These are phyloP conservation scores for Gari tellinella DNA, from an alignment of 2,888 invertebrate genomes.

Conservation along the genomic window DNA sequence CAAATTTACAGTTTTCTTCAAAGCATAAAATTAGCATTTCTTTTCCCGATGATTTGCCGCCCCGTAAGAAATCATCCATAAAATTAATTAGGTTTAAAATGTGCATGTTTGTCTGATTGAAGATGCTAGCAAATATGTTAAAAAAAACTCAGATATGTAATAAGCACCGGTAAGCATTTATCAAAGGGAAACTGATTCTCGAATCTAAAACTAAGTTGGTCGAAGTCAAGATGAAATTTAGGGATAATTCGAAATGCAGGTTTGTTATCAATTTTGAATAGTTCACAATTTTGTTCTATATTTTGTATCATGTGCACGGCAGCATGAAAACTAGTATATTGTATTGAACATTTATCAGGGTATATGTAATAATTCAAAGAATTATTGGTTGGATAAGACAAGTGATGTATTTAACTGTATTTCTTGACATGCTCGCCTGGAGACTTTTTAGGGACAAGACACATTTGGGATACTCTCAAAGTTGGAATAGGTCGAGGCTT, in stretches of 20 bases:
- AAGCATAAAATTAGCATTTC: too few relatives aligned
- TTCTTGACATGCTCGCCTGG: conserved; percentile 5
- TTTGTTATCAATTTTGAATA: conserved; percentile 37
- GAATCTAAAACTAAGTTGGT: background rate
- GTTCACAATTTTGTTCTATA: conserved; percentile 25
- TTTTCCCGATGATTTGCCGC: background rate
- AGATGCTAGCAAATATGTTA: background rate
- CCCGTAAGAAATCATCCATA: conserved; percentile 15
- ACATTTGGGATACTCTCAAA: conserved; percentile 25
- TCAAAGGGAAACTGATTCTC: background rate
- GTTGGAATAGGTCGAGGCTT: conserved; percentile 2
- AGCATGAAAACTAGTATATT: conserved; percentile 52
- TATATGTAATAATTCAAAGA: conserved; percentile 45
- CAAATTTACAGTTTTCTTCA: too few relatives aligned
- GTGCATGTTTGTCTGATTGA: too few relatives aligned
- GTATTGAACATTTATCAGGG: conserved; percentile 25
- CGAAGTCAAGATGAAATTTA: conserved; percentile 1
- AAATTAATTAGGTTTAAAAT: background rate
- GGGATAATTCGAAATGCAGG: conserved; percentile 38
- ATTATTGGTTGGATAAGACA: conserved; percentile 29
- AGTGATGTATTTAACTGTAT: conserved; percentile 40
- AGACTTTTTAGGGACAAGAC: conserved; percentile 38
- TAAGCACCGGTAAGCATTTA: background rate
- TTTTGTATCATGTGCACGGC: conserved; percentile 39
- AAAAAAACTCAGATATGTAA: background rate